Evolutionary conservation across 2,888 invertebrate species (phyloP).

Genomic region (Flexamia atlantica): DNA sequence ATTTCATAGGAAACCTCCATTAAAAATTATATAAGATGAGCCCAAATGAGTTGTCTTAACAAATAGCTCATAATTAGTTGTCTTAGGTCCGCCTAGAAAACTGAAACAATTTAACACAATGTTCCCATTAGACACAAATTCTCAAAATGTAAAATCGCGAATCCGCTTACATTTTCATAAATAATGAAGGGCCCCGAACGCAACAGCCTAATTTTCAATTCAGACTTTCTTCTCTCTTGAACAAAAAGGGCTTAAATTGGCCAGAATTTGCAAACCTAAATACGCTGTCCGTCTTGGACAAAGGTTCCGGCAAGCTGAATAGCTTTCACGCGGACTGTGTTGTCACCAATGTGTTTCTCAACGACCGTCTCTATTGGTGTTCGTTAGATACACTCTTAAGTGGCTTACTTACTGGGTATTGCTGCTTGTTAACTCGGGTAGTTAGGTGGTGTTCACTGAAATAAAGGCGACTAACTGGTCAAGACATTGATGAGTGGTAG

Average conservation of each 20-base stretch:
- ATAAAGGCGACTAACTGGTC: not conserved
- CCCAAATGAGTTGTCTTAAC: too few species aligned
- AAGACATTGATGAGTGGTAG: not conserved
- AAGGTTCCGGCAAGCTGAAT: not conserved
- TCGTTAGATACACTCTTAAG: not conserved
- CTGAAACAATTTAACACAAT: too few species aligned
- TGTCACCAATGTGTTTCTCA: not conserved
- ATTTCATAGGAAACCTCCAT: too few species aligned
- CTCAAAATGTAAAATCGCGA: not conserved
- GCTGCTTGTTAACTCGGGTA: not conserved
- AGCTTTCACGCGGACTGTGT: not conserved
- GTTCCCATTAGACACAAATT: too few species aligned
- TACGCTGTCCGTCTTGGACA: constrained; percentile 1
- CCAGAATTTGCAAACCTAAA: constrained; percentile 19
- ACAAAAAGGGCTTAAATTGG: constrained; percentile 16
- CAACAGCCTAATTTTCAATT: not conserved
- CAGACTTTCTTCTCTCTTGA: not conserved
- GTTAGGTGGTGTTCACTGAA: not conserved
- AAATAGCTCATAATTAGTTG: too few species aligned
- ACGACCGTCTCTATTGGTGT: not conserved
- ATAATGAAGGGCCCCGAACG: not conserved
- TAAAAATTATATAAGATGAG: too few species aligned
- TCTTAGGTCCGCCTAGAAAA: too few species aligned
- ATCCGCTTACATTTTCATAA: not conserved
- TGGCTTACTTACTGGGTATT: not conserved